These are phyloP conservation scores for Conistra vaccinii DNA, from an alignment of 2,888 invertebrate genomes.

Conservation along the genomic window DNA sequence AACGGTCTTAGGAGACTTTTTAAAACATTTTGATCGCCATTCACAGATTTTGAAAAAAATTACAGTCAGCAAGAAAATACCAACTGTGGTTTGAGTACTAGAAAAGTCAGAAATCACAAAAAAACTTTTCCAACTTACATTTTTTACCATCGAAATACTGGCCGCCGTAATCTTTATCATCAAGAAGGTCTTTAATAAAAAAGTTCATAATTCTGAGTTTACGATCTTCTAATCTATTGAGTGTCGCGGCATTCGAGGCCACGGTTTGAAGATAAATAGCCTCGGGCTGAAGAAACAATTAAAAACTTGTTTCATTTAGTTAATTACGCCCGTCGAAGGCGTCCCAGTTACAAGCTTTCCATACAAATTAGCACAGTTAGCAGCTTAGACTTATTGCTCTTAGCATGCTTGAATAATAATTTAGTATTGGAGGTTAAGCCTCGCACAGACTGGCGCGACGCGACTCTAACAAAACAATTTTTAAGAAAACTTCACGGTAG, in stretches of 20 bases:
- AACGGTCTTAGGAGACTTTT: no score
- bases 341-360: conserved; percentile 59
- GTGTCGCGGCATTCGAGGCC: conserved; percentile 42
- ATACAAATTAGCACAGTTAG: conserved; percentile 70
- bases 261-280: conserved; percentile 68
- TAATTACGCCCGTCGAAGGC: conserved; percentile 69
- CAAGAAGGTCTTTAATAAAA: neutral
- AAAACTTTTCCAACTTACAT: no score
- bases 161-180: neutral
- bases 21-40: no score
- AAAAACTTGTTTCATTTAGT: conserved; percentile 79
- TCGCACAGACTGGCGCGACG: no score
- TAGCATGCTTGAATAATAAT: conserved; percentile 56
- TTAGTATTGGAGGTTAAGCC: conserved; percentile 22
- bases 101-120: no score
- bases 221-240: conserved; percentile 28
- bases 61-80: no score
- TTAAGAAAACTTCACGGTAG: no score
- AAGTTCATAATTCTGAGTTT: conserved; percentile 8
- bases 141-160: no score
- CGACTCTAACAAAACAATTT: no score
- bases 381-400: conserved; percentile 57
- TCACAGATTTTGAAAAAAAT: no score
- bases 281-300: conserved; percentile 74
- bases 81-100: no score